Percentiles rank a stretch among this genome's conserved stretches.
phyloP scores from a whole-genome alignment of 2,888 invertebrate species.

The Deilephila porcellus region DNA sequence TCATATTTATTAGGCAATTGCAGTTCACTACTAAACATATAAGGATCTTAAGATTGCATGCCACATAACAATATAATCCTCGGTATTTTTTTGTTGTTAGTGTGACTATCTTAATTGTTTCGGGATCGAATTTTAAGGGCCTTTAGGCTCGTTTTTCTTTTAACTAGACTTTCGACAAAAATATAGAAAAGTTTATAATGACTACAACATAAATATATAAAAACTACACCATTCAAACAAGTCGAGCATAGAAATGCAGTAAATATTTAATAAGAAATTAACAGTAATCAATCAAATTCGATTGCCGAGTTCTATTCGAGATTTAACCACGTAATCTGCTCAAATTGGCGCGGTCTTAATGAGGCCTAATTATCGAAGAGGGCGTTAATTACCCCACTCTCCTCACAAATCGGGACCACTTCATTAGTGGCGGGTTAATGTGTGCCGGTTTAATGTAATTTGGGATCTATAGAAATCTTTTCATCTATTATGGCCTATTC shows the following conservation, averaged over 20 bases:
- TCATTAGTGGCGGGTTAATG: constrained; percentile 27
- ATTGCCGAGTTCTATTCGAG: constrained; percentile 11
- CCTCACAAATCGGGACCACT: constrained; percentile 19
- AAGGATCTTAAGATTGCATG: no score
- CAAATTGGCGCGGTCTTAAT: constrained; percentile 30
- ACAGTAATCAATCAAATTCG: constrained; percentile 30
- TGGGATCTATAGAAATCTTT: constrained; percentile 17
- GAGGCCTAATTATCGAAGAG: constrained; percentile 31
- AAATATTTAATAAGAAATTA: constrained; percentile 21
- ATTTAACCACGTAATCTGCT: constrained; percentile 27
- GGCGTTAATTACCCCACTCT: constrained; percentile 31
- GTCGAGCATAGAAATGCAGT: no score
- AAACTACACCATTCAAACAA: no score
- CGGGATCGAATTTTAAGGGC: no score
- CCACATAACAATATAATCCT: no score
- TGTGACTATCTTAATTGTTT: no score
- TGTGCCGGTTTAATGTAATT: constrained; percentile 16
- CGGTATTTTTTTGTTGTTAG: no score
- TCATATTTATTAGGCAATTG: no score
- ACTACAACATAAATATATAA: no score
- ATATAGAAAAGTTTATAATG: not conserved
- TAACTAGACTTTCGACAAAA: no score
- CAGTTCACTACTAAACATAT: no score
- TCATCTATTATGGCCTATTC: constrained; percentile 11
- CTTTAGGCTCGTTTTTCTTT: no score